A percentile compares a stretch with the other conserved stretches of the same genome.
phyloP scores from a whole-genome alignment of 2,797 vertebrate genomes.

The Fringilla coelebs region DNA sequence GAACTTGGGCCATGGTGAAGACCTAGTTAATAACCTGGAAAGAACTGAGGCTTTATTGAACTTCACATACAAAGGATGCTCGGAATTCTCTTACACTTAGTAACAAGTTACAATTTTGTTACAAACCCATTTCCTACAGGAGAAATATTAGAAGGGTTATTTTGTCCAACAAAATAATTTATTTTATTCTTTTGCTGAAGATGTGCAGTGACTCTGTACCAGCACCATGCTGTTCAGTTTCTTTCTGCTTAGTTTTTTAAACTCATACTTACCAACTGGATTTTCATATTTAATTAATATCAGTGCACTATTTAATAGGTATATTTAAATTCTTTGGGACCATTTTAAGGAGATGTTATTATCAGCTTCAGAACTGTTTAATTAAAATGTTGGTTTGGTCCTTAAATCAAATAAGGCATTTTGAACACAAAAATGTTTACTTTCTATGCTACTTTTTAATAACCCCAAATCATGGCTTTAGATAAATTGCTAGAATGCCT shows the following conservation, averaged over 20 bases:
- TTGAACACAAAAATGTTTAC: slow-evolving; percentile 1
- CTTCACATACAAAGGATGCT: background rate
- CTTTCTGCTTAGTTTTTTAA: background rate
- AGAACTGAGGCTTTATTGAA: background rate
- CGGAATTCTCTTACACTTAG: background rate
- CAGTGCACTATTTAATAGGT: background rate
- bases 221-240: background rate
- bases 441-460: background rate
- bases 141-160: background rate
- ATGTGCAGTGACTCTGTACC: background rate
- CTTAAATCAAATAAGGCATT: background rate
- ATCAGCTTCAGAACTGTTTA: slow-evolving; percentile 15
- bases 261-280: background rate
- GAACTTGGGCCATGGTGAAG: background rate
- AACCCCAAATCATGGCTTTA: background rate
- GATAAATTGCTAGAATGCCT: background rate
- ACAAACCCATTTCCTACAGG: background rate
- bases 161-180: background rate
- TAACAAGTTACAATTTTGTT: background rate
- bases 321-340: background rate
- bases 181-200: background rate
- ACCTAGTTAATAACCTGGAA: background rate
- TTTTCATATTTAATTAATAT: background rate
- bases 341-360: slow-evolving; percentile 16
- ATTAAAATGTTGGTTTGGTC: slow-evolving; percentile 17